Evolutionary conservation across 2,797 vertebrate species (phyloP), one percentile per base, ranked within the genome.

Genomic region (Amniataba percoides): DNA sequence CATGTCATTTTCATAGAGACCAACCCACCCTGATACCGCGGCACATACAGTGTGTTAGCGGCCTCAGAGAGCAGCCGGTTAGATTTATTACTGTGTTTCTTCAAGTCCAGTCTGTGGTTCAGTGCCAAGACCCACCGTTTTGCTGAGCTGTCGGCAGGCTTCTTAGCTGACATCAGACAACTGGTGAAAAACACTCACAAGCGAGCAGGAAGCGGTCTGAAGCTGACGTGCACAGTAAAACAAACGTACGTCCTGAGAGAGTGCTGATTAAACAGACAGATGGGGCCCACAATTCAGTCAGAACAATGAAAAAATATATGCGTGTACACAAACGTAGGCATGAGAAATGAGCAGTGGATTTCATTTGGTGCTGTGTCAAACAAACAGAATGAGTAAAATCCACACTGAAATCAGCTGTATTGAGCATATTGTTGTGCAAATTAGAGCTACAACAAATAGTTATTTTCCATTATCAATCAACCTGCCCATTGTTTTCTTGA

Each of bases 71-170:
- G 65, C 71, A 72, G 65, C 48, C 72, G 21, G 45, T 36, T 58
- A 64, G 82, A 91, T 89, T 88, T 88, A 90, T 85, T n/a, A 61
- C 74, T 42, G 49, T 59, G 69, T 81, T 75, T 87, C 69, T 71
- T 59, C 12, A 78, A 66, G 70, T 82, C 70, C 69, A 62, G 21
- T 49, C n/a, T 31, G 0, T 68, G 82, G 64, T 67, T 40, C 57
- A 3, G 36, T 57, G 90, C 89, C 89, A 90, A 84, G 63, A 72
- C 49, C 34, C 21, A 19, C n/a, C 25, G 62, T 87, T 89, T 58
- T 88, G 89, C 90, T 91, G 86, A 89, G 76, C 76, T 74, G 62
- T 78, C 69, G 27, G 5, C 18, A 25, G 55, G 60, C 75, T 81
- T 77, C 61, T 84, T 76, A 61, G 85, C 87, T 85, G 90, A 86